Evolutionary conservation across 2,113 vertebrate genomes (phyloP).

Genomic region (Tragelaphus imberbis): DNA sequence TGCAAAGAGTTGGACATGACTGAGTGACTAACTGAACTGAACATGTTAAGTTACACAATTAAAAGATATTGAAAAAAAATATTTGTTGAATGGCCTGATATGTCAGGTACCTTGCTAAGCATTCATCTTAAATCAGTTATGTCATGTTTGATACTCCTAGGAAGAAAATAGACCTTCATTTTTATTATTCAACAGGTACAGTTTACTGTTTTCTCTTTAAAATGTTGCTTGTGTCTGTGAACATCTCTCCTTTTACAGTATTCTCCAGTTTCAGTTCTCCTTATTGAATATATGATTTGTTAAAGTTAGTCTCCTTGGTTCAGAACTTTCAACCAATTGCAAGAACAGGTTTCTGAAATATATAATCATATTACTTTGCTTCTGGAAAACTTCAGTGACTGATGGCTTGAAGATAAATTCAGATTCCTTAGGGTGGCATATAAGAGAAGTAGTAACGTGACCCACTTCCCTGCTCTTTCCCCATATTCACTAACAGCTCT

Average conservation of each 20-base stretch:
- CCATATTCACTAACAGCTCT: not conserved
- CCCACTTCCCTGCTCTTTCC: not conserved
- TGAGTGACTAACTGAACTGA: no score
- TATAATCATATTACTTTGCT: not conserved
- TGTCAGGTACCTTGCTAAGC: not conserved
- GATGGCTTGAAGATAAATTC: not conserved
- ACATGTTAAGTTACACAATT: not conserved
- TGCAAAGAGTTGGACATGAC: accelerated
- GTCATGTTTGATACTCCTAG: not conserved
- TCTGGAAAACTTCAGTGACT: not conserved
- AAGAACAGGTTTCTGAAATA: not conserved
- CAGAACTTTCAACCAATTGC: not conserved
- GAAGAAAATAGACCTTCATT: not conserved
- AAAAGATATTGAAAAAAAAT: not conserved
- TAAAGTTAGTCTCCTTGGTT: not conserved
- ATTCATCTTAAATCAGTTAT: not conserved
- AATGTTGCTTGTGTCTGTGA: not conserved
- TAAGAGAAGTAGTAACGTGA: not conserved
- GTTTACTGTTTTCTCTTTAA: not conserved
- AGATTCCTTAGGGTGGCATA: not conserved
- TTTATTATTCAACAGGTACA: not conserved
- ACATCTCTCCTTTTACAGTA: not conserved
- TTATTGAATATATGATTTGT: not conserved
- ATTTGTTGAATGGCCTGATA: not conserved
- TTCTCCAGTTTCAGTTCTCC: not conserved